Evolutionary conservation across 2,888 invertebrate species (phyloP).

Genomic region (Nemapogon koenigi): DNA sequence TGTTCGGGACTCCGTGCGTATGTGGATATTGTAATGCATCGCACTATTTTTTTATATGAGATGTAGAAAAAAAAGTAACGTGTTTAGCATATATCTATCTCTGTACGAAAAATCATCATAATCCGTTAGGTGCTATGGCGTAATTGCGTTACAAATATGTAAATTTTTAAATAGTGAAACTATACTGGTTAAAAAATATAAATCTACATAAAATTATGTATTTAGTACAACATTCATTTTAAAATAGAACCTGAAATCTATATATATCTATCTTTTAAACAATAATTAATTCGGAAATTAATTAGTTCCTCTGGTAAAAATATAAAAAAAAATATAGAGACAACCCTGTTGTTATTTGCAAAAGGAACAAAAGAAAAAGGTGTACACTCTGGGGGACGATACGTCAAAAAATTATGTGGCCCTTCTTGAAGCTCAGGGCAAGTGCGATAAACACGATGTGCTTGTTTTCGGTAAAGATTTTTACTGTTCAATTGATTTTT

Average conservation of each 20-base stretch:
- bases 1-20: too few species aligned
- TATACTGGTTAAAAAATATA: background rate
- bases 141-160: background rate
- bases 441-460: conserved; percentile 4
- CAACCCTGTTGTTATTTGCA: conserved; percentile 32
- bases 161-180: background rate
- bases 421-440: conserved; percentile 15
- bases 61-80: too few species aligned
- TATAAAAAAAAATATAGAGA: conserved; percentile 22
- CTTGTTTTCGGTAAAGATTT: background rate
- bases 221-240: too few species aligned
- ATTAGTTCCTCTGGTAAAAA: conserved; percentile 6
- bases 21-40: too few species aligned
- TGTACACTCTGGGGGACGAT: conserved; percentile 36
- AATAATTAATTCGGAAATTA: too few species aligned
- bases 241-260: too few species aligned
- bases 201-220: background rate
- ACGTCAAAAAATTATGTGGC: conserved; percentile 45
- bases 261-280: too few species aligned
- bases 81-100: too few species aligned
- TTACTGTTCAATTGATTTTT: too few species aligned
- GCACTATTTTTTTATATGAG: too few species aligned
- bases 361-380: conserved; percentile 39
- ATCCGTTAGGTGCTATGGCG: background rate
- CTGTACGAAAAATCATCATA: background rate